Evolutionary conservation across 2,113 vertebrate species (phyloP), one percentile per base, ranked within the genome.

Genomic region (Trogon surrucura): DNA sequence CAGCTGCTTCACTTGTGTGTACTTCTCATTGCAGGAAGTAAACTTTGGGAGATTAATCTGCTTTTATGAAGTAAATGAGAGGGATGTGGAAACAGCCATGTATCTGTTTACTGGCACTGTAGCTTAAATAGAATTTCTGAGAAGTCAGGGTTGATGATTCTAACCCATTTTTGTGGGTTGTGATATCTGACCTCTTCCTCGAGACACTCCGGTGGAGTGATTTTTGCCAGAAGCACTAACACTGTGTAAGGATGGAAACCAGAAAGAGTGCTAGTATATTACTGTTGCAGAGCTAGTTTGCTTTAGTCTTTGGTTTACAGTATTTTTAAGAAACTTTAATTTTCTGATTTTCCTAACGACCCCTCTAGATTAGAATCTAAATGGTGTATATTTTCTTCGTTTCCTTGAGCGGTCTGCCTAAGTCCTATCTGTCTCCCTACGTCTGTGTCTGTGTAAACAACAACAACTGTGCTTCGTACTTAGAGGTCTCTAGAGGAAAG

Each of bases 1-100:
- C 95, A 91, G 58, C 91, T 97, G 87, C 94, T 94, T 97, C 66
- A 56, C 58, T 96, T 51, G 36, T 90, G 70, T 60, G 56, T 95
- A 92, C 69, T 89, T 92, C 65, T 95, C 38, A 29, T 85, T 5
- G 34, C 77, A 78, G 85, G 79, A 95, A 97, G 95, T 96, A 57
- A 91, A 87, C 94, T 86, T 95, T 94, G 83, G 21, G 53, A 30
- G 27, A 61, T 90, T 79, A 58, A 48, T 79, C 50, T 82, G 45
- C 36, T 92, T 88, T 91, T 88, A 73, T 89, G 44, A 73, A 95
- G 58, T 74, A 85, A 80, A 88, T 78, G 32, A 80, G 21, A 53
- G 65, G 4, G 30, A 10, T 57, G 7, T 61, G n/a, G 53, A 75
- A 85, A 81, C n/a, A 85, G 61, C 32, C n/a, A 23, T 0, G 0